Conservation (phyloP, 2,113 vertebrate species). For the Rhinopomastus cyanomelas region DNA sequence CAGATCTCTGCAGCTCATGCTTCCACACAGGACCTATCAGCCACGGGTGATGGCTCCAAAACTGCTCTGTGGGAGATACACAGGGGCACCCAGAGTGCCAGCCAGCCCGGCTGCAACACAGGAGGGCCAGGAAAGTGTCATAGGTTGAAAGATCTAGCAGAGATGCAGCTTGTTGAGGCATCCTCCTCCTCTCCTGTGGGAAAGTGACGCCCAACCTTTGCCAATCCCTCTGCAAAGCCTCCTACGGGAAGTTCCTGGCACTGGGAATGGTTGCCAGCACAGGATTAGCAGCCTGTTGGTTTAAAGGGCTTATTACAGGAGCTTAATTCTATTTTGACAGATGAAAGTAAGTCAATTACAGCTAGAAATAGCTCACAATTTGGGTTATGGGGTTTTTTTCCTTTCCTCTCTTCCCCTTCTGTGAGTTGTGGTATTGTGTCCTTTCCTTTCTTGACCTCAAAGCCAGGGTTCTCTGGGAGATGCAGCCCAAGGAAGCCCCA, state of each 20-base stretch:
- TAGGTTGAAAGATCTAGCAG: neutral
- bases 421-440: neutral
- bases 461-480: neutral
- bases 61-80: neutral
- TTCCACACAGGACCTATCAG: neutral
- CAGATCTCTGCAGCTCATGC: neutral
- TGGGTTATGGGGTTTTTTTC: neutral
- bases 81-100: neutral
- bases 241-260: slow-evolving; percentile 29
- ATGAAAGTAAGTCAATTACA: slow-evolving; percentile 74
- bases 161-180: neutral
- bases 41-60: neutral
- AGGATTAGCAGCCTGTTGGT: slow-evolving; percentile 75
- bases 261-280: slow-evolving; percentile 15
- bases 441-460: neutral
- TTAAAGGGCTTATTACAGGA: slow-evolving; percentile 74
- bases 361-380: slow-evolving; percentile 64
- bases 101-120: neutral
- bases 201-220: neutral
- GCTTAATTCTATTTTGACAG: slow-evolving; percentile 78
- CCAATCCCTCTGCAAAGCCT: neutral
- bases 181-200: neutral
- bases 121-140: neutral
- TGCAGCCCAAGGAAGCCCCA: neutral
- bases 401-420: neutral